A percentile compares a stretch with the other conserved stretches of the same genome.
phyloP scores from a whole-genome alignment of 2,888 invertebrate species.

The Octonoba sinensis region DNA sequence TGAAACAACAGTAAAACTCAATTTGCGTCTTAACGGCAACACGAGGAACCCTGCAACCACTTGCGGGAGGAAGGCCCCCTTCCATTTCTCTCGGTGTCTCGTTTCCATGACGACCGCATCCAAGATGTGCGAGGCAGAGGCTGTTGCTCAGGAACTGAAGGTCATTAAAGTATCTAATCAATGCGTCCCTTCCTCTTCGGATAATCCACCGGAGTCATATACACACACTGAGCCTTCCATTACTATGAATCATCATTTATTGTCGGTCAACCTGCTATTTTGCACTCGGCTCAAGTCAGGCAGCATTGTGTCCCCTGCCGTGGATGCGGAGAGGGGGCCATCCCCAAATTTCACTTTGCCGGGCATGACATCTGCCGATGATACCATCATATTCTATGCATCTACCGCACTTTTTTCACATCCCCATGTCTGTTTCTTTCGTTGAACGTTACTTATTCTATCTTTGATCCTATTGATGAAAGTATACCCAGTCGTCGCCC shows the following conservation, averaged over 20 bases:
- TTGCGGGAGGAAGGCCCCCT: no score
- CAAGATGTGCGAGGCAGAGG: slow-evolving; percentile 45
- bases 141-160: slow-evolving; percentile 53
- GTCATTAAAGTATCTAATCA: slow-evolving; percentile 63
- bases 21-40: no score
- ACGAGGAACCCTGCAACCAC: no score
- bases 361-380: no score
- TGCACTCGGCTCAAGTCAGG: slow-evolving; percentile 35
- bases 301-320: slow-evolving; percentile 13
- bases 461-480: no score
- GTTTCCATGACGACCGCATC: slow-evolving; percentile 56
- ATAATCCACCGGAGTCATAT: slow-evolving; percentile 56
- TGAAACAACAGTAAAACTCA: no score
- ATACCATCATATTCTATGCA: no score
- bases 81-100: neutral
- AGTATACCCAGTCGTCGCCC: no score
- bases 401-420: no score
- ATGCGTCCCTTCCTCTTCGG: slow-evolving; percentile 44
- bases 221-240: slow-evolving; percentile 50
- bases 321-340: neutral
- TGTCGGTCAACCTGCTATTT: slow-evolving; percentile 57
- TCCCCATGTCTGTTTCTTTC: no score
- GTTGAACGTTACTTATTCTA: no score
- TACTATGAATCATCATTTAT: slow-evolving; percentile 62
- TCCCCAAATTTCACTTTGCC: neutral